Evolutionary conservation across 2,113 vertebrate species (phyloP).

Genomic region (Oreochromis spilurus): DNA sequence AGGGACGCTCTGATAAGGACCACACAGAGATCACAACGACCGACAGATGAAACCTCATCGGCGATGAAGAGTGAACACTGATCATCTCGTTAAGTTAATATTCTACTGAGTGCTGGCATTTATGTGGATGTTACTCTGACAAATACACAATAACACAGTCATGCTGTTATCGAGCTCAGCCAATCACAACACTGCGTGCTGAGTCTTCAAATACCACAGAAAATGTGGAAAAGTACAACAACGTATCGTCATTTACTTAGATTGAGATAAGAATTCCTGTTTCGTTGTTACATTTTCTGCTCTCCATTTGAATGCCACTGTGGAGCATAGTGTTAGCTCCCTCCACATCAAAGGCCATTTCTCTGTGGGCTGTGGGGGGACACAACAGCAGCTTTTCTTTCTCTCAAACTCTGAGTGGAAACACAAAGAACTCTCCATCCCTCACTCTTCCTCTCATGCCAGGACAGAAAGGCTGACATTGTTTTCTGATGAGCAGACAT

Average conservation of each 20-base stretch:
- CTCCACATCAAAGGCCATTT: conserved; percentile 10
- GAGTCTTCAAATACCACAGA: neutral
- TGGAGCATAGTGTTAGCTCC: neutral
- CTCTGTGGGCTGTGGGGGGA: neutral
- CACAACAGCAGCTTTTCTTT: neutral
- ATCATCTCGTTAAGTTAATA: neutral
- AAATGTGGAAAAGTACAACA: neutral
- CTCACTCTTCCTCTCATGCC: conserved; percentile 6
- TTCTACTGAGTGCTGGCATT: neutral
- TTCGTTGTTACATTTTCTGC: neutral
- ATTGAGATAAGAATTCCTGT: neutral
- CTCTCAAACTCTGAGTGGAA: neutral
- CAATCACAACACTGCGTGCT: neutral
- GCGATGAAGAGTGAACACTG: neutral
- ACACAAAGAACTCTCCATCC: conserved; percentile 28
- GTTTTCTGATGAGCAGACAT: conserved; percentile 19
- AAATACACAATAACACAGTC: neutral
- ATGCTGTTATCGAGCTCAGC: neutral
- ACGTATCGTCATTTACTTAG: neutral
- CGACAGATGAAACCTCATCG: neutral
- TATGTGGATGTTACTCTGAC: neutral
- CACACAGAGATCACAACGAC: no score
- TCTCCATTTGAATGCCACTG: neutral
- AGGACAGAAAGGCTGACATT: conserved; percentile 51
- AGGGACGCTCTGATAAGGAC: neutral